Evolutionary conservation across 2,797 vertebrate genomes (phyloP), one percentile per base, ranked within the genome.

Genomic region (Nannoperca obscura): DNA sequence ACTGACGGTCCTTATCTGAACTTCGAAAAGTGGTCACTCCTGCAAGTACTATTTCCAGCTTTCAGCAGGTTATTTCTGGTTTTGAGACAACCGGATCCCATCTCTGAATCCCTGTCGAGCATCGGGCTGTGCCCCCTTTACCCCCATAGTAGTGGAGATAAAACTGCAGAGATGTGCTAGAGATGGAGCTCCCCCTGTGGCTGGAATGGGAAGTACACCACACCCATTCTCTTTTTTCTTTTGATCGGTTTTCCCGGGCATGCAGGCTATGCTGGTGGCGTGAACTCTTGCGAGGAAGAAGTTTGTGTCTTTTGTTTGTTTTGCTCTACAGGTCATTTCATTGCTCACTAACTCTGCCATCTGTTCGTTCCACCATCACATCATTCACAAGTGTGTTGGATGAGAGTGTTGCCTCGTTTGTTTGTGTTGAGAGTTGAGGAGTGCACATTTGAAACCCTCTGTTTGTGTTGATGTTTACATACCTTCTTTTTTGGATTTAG

Each of bases 181-280:
- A 65, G 50, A 63, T 54, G 12, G 61, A 74, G 74, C 58, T 32
- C 80, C 70, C 52, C 77, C 12, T 85, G 85, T 90, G 88, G 80
- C 76, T 75, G 71, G 82, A 91, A 82, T 71, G 69, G 61, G 47
- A 88, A 82, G 24, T 65, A 19, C 72, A 76, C 79, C 91, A 90
- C 89, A 69, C 86, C 89, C 83, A 71, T 75, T 27, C 9, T 27
- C 24, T 27, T 27, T 27, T 27, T 27, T 27, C 2, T 27, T 27
- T 1, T 27, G 1, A 27, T 27, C 24, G 24, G 24, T 27, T 27
- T 27, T 30, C 38, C 27, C 7, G 9, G 10, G 36, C 36, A 38
- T 7, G 15, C 52, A 42, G 66, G 27, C 74, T 32, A 10, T 55
- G 69, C 68, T 4, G 27, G n/a, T 63, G 49, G 61, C 72, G 71